A percentile compares a stretch with the other conserved stretches of the same genome.
These are phyloP conservation scores for Thera obeliscata DNA, from an alignment of 2,888 invertebrate species.

Conservation along the genomic window DNA sequence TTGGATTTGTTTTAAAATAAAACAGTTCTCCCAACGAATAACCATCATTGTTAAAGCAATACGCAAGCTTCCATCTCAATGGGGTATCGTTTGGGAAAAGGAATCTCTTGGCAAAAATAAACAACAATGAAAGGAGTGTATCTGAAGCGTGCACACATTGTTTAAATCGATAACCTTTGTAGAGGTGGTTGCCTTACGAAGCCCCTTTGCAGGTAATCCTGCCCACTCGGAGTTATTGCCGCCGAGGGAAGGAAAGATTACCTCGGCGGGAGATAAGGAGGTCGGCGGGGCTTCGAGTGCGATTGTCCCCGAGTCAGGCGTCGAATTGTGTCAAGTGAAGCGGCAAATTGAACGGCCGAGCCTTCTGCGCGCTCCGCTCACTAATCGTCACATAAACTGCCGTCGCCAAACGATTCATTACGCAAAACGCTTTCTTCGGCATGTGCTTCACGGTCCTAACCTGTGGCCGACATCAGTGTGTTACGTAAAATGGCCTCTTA, in stretches of 20 bases:
- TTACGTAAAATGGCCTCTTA: conserved; percentile 14
- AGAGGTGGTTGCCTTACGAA: conserved; percentile 78
- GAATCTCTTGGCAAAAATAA: conserved; percentile 48
- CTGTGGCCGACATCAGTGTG: conserved; percentile 34
- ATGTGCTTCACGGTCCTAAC: conserved; percentile 43
- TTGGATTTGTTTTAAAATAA: conserved; percentile 12
- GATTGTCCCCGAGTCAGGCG: conserved; percentile 85
- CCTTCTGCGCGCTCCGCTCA: conserved; percentile 78
- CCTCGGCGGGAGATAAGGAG: conserved; percentile 84
- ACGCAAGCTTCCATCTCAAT: conserved; percentile 35
- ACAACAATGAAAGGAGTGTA: conserved; percentile 64
- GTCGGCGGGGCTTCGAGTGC: conserved; percentile 83
- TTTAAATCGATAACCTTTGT: conserved; percentile 82
- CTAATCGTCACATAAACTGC: conserved; percentile 83
- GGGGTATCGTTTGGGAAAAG: conserved; percentile 35
- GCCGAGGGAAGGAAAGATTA: conserved; percentile 84
- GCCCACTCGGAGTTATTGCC: conserved; percentile 84
- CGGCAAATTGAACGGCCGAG: conserved; percentile 84
- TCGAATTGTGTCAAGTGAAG: conserved; percentile 85
- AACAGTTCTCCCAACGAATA: conserved; percentile 16
- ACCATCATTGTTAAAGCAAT: conserved; percentile 31
- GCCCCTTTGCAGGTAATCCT: conserved; percentile 84
- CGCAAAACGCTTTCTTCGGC: conserved; percentile 70
- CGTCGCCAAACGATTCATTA: conserved; percentile 77
- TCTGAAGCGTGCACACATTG: conserved; percentile 72